phyloP scores from a whole-genome alignment of 2,888 invertebrate species.

The Odiellus spinosus region DNA sequence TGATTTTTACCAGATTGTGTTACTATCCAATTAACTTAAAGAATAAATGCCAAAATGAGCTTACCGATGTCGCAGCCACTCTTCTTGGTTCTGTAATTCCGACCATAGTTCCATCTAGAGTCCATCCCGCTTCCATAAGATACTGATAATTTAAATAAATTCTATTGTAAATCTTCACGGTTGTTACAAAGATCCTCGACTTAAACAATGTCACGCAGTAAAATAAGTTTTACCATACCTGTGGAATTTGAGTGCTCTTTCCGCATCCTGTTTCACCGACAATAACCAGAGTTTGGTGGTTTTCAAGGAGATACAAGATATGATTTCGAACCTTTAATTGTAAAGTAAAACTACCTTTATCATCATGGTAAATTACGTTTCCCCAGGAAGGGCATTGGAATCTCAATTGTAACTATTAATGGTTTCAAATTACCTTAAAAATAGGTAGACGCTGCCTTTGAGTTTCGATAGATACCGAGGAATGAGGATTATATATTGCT shows the following conservation, averaged over 20 bases:
- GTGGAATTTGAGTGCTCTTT: constrained; percentile 88
- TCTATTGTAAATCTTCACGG: background rate
- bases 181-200: background rate
- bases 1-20: too few relatives aligned
- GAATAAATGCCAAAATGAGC: constrained; percentile 1
- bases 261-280: constrained; percentile 90
- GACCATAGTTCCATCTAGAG: constrained; percentile 51
- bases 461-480: constrained; percentile 61
- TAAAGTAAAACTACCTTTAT: background rate
- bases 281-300: constrained; percentile 66
- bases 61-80: constrained; percentile 62
- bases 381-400: background rate
- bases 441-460: constrained; percentile 19
- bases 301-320: constrained; percentile 64
- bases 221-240: constrained; percentile 42
- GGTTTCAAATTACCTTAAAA: constrained; percentile 13
- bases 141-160: constrained; percentile 43
- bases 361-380: background rate
- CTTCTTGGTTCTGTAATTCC: constrained; percentile 84
- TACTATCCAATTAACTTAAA: too few relatives aligned
- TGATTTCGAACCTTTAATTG: constrained; percentile 15
- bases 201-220: background rate
- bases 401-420: background rate
- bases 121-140: constrained; percentile 71
- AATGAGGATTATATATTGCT: constrained; percentile 65